Evolutionary conservation across 2,888 invertebrate species (phyloP).

Genomic region (Parapristionchus giblindavisi): DNA sequence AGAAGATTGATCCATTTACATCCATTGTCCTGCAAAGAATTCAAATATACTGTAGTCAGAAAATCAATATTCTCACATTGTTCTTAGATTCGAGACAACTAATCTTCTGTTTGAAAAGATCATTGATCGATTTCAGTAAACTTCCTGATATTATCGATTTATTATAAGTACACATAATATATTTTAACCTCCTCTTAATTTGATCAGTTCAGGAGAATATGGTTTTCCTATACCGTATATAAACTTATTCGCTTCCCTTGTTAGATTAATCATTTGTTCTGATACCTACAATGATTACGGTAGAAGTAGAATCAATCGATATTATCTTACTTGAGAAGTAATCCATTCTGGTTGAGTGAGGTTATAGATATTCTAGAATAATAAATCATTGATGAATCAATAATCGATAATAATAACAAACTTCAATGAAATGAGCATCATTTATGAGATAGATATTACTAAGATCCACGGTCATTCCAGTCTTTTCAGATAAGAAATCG

Average conservation of each 20-base stretch:
- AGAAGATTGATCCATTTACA: conserved; percentile 56
- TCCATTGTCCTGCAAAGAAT: conserved; percentile 41
- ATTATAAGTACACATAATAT: too few species aligned
- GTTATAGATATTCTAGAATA: conserved; percentile 57
- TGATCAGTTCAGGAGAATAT: conserved; percentile 56
- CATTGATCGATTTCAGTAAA: conserved; percentile 39
- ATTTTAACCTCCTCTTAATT: conserved; percentile 46
- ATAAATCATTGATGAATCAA: neutral
- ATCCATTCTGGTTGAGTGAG: conserved; percentile 56
- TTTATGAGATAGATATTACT: conserved; percentile 54
- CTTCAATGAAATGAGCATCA: conserved; percentile 64
- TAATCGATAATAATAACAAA: conserved; percentile 27
- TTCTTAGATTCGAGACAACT: conserved; percentile 16
- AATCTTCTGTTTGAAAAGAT: conserved; percentile 38
- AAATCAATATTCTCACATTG: neutral
- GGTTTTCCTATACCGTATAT: conserved; percentile 57
- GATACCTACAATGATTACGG: conserved; percentile 31
- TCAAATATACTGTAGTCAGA: neutral
- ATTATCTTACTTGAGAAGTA: conserved; percentile 48
- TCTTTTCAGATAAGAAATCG: conserved; percentile 50
- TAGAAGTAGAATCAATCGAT: neutral
- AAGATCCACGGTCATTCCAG: conserved; percentile 54
- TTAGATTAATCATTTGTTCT: conserved; percentile 52
- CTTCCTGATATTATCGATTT: conserved; percentile 30
- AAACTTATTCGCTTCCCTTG: conserved; percentile 56